Evolutionary conservation across 2,888 invertebrate genomes (phyloP).

Genomic region (Machimus rusticus): DNA sequence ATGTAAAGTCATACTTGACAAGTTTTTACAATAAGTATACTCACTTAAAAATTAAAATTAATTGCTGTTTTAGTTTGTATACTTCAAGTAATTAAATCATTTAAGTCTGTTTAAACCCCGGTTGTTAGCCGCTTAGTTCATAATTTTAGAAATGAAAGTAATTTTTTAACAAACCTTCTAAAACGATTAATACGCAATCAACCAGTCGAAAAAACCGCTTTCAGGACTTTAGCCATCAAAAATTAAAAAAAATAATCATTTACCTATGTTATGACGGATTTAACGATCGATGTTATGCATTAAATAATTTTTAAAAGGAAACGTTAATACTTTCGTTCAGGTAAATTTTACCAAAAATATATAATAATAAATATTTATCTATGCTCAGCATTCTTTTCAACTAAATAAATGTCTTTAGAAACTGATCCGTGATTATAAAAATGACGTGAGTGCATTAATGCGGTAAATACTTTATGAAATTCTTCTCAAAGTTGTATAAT

Average conservation of each 20-base stretch:
- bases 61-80: too few relatives aligned
- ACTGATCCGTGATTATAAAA: neutral
- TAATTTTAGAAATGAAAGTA: neutral
- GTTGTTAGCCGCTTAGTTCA: neutral
- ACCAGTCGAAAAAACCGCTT: too few relatives aligned
- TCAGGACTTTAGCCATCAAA: too few relatives aligned
- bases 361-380: neutral
- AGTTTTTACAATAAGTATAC: too few relatives aligned
- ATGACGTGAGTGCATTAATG: neutral
- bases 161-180: too few relatives aligned
- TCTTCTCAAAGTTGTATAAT: neutral
- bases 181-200: too few relatives aligned
- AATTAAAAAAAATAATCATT: neutral
- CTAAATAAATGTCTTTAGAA: neutral
- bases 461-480: neutral
- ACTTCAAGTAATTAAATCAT: too few relatives aligned
- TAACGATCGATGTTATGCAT: too few relatives aligned
- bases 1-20: too few relatives aligned
- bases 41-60: too few relatives aligned
- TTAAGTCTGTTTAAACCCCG: too few relatives aligned
- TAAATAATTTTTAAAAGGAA: neutral
- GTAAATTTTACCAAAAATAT: neutral
- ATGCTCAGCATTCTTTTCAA: too few relatives aligned
- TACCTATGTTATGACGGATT: neutral
- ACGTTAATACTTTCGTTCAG: neutral